A percentile compares a stretch with the other conserved stretches of the same genome.
phyloP scores from a whole-genome alignment of 2,888 invertebrate genomes.

The Bibio marci region DNA sequence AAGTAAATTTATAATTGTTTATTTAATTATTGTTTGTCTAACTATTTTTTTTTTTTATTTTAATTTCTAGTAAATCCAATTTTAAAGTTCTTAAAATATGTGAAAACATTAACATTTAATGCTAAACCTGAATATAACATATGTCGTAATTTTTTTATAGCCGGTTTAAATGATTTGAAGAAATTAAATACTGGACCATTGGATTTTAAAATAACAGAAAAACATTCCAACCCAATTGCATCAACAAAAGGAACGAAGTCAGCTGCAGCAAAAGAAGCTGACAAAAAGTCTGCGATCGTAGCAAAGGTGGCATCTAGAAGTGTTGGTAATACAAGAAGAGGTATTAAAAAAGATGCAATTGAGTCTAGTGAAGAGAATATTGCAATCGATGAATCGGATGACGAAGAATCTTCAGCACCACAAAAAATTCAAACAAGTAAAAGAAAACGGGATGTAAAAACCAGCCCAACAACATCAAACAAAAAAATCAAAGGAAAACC shows the following conservation, averaged over 20 bases:
- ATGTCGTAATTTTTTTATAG: slow-evolving; percentile 44
- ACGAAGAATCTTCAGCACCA: slow-evolving; percentile 1
- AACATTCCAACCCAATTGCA: slow-evolving; percentile 12
- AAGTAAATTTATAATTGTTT: slow-evolving; percentile 3
- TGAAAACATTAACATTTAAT: slow-evolving; percentile 48
- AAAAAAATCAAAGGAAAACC: slow-evolving; percentile 15
- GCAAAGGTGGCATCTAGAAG: slow-evolving; percentile 7
- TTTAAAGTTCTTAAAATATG: slow-evolving; percentile 46
- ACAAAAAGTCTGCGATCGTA: not conserved
- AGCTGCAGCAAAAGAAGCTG: not conserved
- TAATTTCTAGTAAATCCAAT: slow-evolving; percentile 32
- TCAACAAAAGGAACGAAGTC: not conserved
- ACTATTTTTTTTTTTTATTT: too few relatives aligned
- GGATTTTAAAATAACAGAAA: slow-evolving; percentile 28
- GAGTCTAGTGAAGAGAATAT: not conserved
- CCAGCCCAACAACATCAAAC: slow-evolving; percentile 5
- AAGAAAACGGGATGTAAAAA: not conserved
- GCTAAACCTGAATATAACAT: slow-evolving; percentile 57
- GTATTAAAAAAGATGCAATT: not conserved
- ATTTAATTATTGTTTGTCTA: slow-evolving; percentile 4
- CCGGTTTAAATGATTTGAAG: slow-evolving; percentile 44
- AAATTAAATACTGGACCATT: slow-evolving; percentile 39
- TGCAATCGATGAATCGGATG: slow-evolving; percentile 5
- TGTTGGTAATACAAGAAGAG: not conserved
- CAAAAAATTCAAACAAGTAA: not conserved